phyloP scores from a whole-genome alignment of 2,888 invertebrate genomes.

The Onthophagus sagittarius region DNA sequence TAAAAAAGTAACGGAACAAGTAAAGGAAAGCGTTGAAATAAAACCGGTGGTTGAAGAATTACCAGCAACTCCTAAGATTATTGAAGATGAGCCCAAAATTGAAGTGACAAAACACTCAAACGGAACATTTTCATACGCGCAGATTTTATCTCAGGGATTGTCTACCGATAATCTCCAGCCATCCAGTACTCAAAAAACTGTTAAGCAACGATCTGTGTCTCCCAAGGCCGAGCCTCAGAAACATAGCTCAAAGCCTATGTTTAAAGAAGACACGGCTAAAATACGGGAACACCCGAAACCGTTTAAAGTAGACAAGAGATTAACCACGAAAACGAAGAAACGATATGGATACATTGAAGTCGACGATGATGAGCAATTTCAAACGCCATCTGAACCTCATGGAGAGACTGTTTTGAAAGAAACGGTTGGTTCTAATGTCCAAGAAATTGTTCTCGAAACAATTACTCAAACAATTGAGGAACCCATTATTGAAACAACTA shows the following conservation, averaged over 20 bases:
- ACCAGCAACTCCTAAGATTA: not conserved
- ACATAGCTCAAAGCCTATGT: conserved; percentile 32
- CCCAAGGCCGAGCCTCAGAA: conserved; percentile 39
- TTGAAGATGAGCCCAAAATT: conserved; percentile 8
- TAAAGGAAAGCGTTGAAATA: not conserved
- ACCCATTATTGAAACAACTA: not conserved
- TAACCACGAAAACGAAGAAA: conserved; percentile 38
- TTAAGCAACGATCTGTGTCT: conserved; percentile 34
- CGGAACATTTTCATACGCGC: conserved; percentile 62
- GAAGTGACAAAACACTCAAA: conserved; percentile 3
- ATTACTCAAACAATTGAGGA: conserved; percentile 24
- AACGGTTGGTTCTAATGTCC: conserved; percentile 35
- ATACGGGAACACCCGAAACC: conserved; percentile 22
- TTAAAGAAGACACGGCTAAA: conserved; percentile 35
- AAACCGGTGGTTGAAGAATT: conserved; percentile 5
- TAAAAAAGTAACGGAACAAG: not conserved
- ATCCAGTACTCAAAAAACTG: conserved; percentile 50
- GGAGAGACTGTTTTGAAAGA: conserved; percentile 40
- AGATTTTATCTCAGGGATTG: conserved; percentile 66
- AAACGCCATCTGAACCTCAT: conserved; percentile 33
- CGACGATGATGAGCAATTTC: conserved; percentile 25
- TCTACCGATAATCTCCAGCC: conserved; percentile 52
- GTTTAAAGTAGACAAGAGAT: conserved; percentile 36
- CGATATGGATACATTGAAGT: conserved; percentile 38
- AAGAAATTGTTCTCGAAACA: conserved; percentile 23